These are phyloP conservation scores for Seira musarum DNA, from an alignment of 2,888 invertebrate genomes.

Conservation along the genomic window DNA sequence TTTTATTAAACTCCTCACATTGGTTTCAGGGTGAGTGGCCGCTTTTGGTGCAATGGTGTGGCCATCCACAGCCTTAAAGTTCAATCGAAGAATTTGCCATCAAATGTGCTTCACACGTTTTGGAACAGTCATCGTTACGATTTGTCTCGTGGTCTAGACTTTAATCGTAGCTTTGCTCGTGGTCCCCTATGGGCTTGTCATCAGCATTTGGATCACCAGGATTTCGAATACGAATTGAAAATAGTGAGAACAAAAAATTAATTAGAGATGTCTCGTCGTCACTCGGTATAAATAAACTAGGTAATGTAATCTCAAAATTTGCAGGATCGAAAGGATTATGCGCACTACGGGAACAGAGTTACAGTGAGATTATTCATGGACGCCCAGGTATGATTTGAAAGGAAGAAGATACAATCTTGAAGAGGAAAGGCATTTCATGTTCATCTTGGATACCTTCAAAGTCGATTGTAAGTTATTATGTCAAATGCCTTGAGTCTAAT, in stretches of 20 bases:
- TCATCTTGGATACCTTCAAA: constrained; percentile 82
- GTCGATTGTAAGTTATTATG: too few relatives aligned
- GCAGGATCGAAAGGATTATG: constrained; percentile 20
- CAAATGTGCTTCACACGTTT: constrained; percentile 79
- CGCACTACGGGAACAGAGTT: constrained; percentile 74
- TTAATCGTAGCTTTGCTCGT: constrained; percentile 71
- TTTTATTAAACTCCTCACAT: background rate
- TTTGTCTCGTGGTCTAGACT: constrained; percentile 85
- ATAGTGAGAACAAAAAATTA: constrained; percentile 15
- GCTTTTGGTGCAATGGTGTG: constrained; percentile 13
- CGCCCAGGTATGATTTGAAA: constrained; percentile 78
- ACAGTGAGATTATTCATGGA: constrained; percentile 82
- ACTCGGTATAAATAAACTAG: background rate
- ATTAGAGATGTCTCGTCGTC: background rate
- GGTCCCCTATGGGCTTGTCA: constrained; percentile 60
- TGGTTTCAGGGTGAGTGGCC: constrained; percentile 38
- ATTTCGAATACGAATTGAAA: constrained; percentile 68
- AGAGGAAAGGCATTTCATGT: constrained; percentile 79
- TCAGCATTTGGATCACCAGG: constrained; percentile 69
- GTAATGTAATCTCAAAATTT: background rate
- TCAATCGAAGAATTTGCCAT: constrained; percentile 56
- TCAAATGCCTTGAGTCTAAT: too few relatives aligned
- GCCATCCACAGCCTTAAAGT: background rate
- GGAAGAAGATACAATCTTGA: constrained; percentile 78
- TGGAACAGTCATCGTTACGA: constrained; percentile 88